phyloP scores from a whole-genome alignment of 2,113 vertebrate genomes.

The Greenwoodochromis staneri region DNA sequence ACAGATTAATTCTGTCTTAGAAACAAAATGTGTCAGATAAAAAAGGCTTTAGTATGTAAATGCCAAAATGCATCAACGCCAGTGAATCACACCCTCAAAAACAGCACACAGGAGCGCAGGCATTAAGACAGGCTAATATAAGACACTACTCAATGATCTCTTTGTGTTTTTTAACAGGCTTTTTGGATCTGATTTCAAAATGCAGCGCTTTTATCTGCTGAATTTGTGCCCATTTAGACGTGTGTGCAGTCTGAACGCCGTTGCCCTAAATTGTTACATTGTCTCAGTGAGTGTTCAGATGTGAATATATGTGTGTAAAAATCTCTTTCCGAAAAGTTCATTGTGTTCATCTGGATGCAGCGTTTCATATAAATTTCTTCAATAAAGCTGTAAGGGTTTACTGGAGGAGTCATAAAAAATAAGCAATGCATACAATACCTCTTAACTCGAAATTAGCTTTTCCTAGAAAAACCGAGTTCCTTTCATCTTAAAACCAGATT shows the following conservation, averaged over 20 bases:
- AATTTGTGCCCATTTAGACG: not conserved
- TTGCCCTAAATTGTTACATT: not conserved
- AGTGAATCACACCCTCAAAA: constrained; percentile 32
- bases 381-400: constrained; percentile 7
- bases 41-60: not conserved
- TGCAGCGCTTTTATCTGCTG: not conserved
- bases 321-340: not conserved
- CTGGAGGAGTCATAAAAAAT: constrained; percentile 15
- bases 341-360: not conserved
- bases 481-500: not conserved
- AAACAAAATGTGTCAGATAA: constrained; percentile 16
- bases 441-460: not conserved
- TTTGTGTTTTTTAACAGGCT: not conserved
- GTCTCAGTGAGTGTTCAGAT: not conserved
- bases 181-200: constrained; percentile 10
- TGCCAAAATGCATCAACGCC: constrained; percentile 24
- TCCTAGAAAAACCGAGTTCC: not conserved
- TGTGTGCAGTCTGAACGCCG: not conserved
- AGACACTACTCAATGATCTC: constrained; percentile 21
- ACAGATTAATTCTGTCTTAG: constrained; percentile 18
- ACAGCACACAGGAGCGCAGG: constrained; percentile 15
- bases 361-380: not conserved
- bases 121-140: constrained; percentile 42
- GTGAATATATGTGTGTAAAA: not conserved
- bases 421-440: not conserved